Evolutionary conservation across 2,888 invertebrate genomes (phyloP), one percentile per base, ranked within the genome.

Genomic region (Synanthedon formicaeformis): DNA sequence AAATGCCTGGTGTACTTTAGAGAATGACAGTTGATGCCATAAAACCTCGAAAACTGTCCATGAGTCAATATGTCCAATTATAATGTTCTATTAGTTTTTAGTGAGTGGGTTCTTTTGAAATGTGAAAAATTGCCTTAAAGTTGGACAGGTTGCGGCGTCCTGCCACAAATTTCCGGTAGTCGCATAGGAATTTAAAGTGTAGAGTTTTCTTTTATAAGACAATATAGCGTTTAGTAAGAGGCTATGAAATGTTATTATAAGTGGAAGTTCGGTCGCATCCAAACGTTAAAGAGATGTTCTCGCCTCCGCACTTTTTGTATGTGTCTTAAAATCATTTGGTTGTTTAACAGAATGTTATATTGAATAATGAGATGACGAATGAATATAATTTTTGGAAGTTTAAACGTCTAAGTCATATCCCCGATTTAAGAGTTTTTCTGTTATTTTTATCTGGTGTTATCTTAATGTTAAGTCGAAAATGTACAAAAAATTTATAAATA

Each of bases 361-460:
- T 34, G 34, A 45, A n/a, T 45, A 45, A 45, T 45, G 45, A 34
- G 64, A 23, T 23, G 23, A 23, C 23, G 23, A 23, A 23, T 66
- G 71, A 59, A 66, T 65, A 69, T 64, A 64, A 61, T 62, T 62
- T 23, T 73, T 75, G 68, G 63, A 66, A 73, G 74, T 75, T 81
- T 82, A 78, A 78, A 23, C 78, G 79, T 78, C 79, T 82, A 82
- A 82, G 82, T 84, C 85, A 84, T 84, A 83, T 83, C 78, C 70
- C 73, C 76, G 79, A 82, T 84, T 63, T 64, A 56, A 67, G 68
- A 67, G 67, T 69, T 71, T 23, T 75, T 81, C 74, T 79, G 78
- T 80, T 79, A 75, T 78, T 78, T 79, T 78, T 83, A 84, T 78
- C 81, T 73, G 80, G 78, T 83, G 85, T 86, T 87, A 86, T 78